These are phyloP conservation scores for Erebia epiphron DNA, from an alignment of 2,888 invertebrate genomes.

Conservation along the genomic window DNA sequence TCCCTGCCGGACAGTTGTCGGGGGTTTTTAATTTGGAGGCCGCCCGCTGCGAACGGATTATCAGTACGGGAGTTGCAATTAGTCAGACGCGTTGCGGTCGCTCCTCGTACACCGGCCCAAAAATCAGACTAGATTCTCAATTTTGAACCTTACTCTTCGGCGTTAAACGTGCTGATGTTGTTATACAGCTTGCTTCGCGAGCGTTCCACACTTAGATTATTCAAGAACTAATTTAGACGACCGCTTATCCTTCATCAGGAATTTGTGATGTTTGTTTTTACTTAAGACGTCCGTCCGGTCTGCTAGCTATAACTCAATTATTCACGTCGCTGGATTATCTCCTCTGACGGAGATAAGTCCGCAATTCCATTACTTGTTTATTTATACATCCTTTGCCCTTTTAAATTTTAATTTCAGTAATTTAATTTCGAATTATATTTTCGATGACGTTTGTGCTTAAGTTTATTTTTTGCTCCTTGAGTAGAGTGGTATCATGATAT, in stretches of 20 bases:
- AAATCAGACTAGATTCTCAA: conserved; percentile 24
- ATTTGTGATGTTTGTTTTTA: conserved; percentile 33
- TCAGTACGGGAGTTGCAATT: conserved; percentile 71
- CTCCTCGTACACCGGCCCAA: conserved; percentile 50
- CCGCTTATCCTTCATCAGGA: conserved; percentile 31
- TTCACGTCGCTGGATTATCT: conserved; percentile 22
- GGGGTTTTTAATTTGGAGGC: conserved; percentile 79
- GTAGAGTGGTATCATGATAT: too few relatives aligned
- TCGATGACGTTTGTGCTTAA: neutral
- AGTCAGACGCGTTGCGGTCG: conserved; percentile 64
- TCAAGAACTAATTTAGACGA: conserved; percentile 39
- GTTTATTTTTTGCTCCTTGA: too few relatives aligned
- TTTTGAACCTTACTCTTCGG: conserved; percentile 26
- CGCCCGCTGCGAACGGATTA: conserved; percentile 80
- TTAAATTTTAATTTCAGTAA: conserved; percentile 5
- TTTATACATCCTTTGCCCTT: neutral
- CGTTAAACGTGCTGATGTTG: conserved; percentile 9
- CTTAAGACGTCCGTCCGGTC: conserved; percentile 29
- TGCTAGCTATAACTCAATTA: conserved; percentile 21
- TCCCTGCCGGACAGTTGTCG: conserved; percentile 64
- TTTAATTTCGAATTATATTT: neutral
- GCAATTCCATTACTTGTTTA: conserved; percentile 20
- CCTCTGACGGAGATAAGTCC: conserved; percentile 15
- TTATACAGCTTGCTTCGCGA: conserved; percentile 10
- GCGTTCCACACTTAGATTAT: conserved; percentile 38